Percentiles rank a stretch among this genome's conserved stretches.
These are phyloP conservation scores for Columba livia DNA, from an alignment of 2,113 vertebrate species.

Conservation along the genomic window DNA sequence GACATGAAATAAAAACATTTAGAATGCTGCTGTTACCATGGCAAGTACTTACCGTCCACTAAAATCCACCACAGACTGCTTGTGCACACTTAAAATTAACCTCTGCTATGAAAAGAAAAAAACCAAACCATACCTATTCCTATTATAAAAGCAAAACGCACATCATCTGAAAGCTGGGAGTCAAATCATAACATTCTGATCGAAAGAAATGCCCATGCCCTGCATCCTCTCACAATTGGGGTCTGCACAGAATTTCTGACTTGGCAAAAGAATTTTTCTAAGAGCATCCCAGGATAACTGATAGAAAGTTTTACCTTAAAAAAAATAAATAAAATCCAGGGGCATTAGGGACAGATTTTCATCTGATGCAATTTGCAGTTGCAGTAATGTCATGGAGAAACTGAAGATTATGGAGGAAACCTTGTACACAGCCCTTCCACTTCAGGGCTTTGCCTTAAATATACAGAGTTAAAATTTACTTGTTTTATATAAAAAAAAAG, in stretches of 20 bases:
- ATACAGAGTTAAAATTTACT: neutral
- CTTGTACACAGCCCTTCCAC: neutral
- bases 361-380: neutral
- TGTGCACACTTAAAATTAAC: neutral
- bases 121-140: neutral
- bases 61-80: neutral
- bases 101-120: neutral
- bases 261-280: neutral
- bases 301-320: neutral
- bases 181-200: neutral
- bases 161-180: neutral
- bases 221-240: neutral
- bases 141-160: neutral
- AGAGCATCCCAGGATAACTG: neutral
- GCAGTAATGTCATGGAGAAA: neutral
- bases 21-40: neutral
- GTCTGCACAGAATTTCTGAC: neutral
- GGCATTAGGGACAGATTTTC: neutral
- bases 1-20: neutral
- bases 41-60: neutral
- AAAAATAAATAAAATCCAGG: neutral
- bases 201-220: neutral
- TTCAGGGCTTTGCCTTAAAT: neutral
- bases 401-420: neutral
- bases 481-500: neutral